A percentile compares a stretch with the other conserved stretches of the same genome.
phyloP scores from a whole-genome alignment of 92 coral and sea anemone genomes.

The Parazoanthus atlanticus region DNA sequence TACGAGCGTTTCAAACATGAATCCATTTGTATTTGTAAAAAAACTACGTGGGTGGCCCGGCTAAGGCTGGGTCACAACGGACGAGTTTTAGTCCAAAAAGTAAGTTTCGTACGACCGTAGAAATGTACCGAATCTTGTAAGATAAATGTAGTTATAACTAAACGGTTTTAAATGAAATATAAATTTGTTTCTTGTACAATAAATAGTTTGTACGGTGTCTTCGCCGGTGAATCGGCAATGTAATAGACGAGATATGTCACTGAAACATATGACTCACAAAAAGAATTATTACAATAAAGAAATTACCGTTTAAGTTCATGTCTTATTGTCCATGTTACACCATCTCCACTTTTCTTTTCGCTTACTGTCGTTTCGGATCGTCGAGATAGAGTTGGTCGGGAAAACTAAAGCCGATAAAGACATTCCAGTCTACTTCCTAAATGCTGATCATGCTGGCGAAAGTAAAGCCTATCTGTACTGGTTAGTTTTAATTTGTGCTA shows the following conservation, averaged over 20 bases:
- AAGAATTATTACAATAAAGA: too few species aligned
- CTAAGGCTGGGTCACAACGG: not conserved
- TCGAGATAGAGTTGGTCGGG: too few species aligned
- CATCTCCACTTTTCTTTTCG: too few species aligned
- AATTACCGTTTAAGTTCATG: not conserved
- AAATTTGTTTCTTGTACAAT: not conserved
- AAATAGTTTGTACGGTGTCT: not conserved
- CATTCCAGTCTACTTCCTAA: too few species aligned
- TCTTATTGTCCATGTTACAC: not conserved
- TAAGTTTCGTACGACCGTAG: not conserved
- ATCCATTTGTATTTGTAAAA: not conserved
- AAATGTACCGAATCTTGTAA: not conserved
- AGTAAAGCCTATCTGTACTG: too few species aligned
- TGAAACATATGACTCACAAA: not conserved
- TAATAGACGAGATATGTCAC: not conserved
- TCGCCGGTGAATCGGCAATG: not conserved
- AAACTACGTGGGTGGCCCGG: not conserved
- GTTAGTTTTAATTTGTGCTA: too few species aligned
- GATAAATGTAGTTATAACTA: not conserved
- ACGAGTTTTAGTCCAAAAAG: not conserved
- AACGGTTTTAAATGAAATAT: not conserved
- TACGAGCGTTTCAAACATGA: not conserved
- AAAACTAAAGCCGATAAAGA: too few species aligned
- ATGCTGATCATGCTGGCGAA: too few species aligned
- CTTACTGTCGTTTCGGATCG: too few species aligned